Evolutionary conservation across 2,797 vertebrate species (phyloP).

Genomic region (Antrozous pallidus): DNA sequence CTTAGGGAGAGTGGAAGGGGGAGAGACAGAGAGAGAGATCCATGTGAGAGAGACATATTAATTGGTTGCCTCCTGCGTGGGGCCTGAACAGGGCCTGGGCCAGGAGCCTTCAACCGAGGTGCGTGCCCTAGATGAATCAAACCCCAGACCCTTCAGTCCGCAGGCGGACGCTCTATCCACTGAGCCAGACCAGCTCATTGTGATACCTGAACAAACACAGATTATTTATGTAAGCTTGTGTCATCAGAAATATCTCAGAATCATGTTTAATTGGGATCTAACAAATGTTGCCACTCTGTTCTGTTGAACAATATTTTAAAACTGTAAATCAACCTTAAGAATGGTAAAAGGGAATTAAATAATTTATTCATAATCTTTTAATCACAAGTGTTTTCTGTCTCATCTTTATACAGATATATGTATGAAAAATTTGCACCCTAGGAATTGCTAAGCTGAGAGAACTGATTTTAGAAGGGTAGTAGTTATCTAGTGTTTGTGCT

Average conservation of each 20-base stretch:
- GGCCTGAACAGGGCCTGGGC: too few relatives aligned
- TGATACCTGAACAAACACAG: not conserved
- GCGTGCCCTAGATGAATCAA: too few relatives aligned
- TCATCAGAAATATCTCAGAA: constrained; percentile 36
- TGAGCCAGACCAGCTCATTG: not conserved
- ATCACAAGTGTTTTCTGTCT: not conserved
- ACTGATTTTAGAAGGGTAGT: not conserved
- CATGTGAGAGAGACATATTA: too few relatives aligned
- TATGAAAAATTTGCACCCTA: not conserved
- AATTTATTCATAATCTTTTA: constrained; percentile 49
- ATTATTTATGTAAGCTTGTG: constrained; percentile 4
- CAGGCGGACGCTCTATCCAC: too few relatives aligned
- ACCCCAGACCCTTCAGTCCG: too few relatives aligned
- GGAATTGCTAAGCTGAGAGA: not conserved
- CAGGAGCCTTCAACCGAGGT: too few relatives aligned
- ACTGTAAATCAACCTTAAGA: constrained; percentile 43
- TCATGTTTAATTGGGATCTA: constrained; percentile 31
- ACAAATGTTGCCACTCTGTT: constrained; percentile 37
- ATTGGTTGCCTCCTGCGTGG: too few relatives aligned
- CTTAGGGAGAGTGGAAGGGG: too few relatives aligned
- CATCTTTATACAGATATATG: not conserved
- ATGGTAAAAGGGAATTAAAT: constrained; percentile 32
- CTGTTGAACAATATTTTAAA: constrained; percentile 44
- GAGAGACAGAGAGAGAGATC: too few relatives aligned
- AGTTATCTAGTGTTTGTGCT: not conserved